Evolutionary conservation across 2,888 invertebrate species (phyloP).

Genomic region (Octodonta nipae): DNA sequence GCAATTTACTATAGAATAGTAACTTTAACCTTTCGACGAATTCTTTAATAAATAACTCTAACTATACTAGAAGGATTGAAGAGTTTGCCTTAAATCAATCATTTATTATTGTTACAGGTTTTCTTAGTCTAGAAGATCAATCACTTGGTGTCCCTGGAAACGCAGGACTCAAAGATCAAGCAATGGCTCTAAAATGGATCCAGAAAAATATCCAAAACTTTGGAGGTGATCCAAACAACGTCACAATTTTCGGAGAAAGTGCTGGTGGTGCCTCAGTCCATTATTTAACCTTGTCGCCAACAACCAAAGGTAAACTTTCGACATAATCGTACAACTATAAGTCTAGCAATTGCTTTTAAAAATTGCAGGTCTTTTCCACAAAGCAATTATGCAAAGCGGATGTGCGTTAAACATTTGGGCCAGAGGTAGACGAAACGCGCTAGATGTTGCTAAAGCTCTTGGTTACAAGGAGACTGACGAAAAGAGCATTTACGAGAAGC

Average conservation of each 20-base stretch:
- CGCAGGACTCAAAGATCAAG: slow-evolving; percentile 41
- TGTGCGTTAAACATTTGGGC: slow-evolving; percentile 24
- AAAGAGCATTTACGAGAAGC: slow-evolving; percentile 21
- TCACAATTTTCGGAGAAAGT: slow-evolving; percentile 43
- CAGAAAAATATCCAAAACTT: slow-evolving; percentile 38
- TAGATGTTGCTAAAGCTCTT: slow-evolving; percentile 18
- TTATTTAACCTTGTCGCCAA: slow-evolving; percentile 37
- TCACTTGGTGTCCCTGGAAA: slow-evolving; percentile 40
- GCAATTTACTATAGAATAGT: too few species aligned
- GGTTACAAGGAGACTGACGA: slow-evolving; percentile 24
- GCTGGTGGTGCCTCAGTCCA: slow-evolving; percentile 40
- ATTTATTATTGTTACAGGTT: slow-evolving; percentile 29
- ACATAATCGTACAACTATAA: not conserved
- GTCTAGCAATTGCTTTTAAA: too few species aligned
- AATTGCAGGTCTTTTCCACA: slow-evolving; percentile 25
- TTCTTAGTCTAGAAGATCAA: slow-evolving; percentile 37
- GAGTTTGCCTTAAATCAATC: too few species aligned
- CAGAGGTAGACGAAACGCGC: slow-evolving; percentile 19
- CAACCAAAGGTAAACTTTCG: slow-evolving; percentile 28
- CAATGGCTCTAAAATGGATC: slow-evolving; percentile 40
- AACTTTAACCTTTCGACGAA: too few species aligned
- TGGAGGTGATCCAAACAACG: slow-evolving; percentile 40
- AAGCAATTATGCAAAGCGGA: slow-evolving; percentile 29
- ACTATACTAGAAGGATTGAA: too few species aligned
- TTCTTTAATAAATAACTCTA: too few species aligned